These are phyloP conservation scores for Adelphocoris suturalis DNA, from an alignment of 2,888 invertebrate genomes.

Conservation along the genomic window DNA sequence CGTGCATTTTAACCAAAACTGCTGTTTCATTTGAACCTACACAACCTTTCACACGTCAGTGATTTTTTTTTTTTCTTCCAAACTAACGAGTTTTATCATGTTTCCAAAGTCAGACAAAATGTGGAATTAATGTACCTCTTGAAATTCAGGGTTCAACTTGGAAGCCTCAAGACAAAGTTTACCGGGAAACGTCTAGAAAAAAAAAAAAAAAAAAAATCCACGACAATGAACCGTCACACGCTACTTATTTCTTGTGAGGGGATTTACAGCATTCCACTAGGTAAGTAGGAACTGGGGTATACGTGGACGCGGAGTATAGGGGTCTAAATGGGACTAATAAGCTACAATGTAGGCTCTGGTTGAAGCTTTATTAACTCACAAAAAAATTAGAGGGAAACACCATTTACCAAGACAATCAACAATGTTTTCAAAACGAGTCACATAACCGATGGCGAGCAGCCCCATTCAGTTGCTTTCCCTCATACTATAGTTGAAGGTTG, in stretches of 20 bases:
- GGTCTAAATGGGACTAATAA: background rate
- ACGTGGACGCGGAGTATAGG: background rate
- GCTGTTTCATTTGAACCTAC: too few relatives aligned
- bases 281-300: background rate
- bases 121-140: too few relatives aligned
- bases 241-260: background rate
- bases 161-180: too few relatives aligned
- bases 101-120: too few relatives aligned
- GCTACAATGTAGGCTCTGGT: constrained; percentile 27
- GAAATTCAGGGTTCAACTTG: too few relatives aligned
- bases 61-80: too few relatives aligned
- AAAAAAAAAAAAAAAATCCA: too few relatives aligned
- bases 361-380: background rate
- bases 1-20: too few relatives aligned
- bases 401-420: constrained; percentile 44
- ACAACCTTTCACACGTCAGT: too few relatives aligned
- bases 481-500: constrained; percentile 26
- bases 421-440: constrained; percentile 13
- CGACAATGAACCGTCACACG: too few relatives aligned
- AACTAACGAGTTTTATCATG: too few relatives aligned
- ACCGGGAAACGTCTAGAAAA: too few relatives aligned
- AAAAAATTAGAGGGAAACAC: constrained; percentile 14
- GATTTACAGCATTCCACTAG: constrained; percentile 22
- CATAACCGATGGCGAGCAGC: constrained; percentile 44
- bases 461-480: constrained; percentile 55